Base-by-base conservation (phyloP, 2,797 vertebrate genomes). In the Avahi laniger region DNA sequence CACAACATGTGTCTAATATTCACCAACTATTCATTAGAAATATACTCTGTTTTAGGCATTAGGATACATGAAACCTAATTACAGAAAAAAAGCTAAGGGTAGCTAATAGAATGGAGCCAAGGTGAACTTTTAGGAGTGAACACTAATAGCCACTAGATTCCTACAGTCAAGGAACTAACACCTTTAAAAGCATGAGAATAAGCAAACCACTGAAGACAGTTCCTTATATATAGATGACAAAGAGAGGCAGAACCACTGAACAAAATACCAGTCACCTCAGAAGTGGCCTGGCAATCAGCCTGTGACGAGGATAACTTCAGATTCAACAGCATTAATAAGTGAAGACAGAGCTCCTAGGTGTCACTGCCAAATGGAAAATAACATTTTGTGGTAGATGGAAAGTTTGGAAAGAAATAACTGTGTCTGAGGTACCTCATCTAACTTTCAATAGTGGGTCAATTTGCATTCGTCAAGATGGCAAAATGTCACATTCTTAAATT, bases 351-450 rank as follows among this genome's bases (percentile, higher is more conserved):
- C 1, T 86, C 24, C 35, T 54, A 57, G 12, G 30, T 76, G 7
- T 33, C 48, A 38, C 24, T 82, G 41, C 33, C 72, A 93, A 54
- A 26, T 50, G 54, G 41, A 79, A 78, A 93, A 89, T 30, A 85
- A 72, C 4, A 65, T 81, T 84, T 73, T 26, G 5, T 33, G 86
- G 12, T 41, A 69, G 33, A 80, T 20, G 22, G 41, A 96, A 72
- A 86, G 18, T 96, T 94, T 94, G 63, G 67, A 86, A 89, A 73
- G 41, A 10, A 94, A 52, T 57, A 52, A 75, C 35, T 75, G 7
- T 28, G 15, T 48, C 50, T 91, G 59, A 93, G 52, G 4, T 33
- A 95, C 6, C 15, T 70, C 57, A 59, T 54, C 46, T 80, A 93
- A 70, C 30, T 70, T 57, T 69, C 63, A 75, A 24, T 72, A 61